Evolutionary conservation across 2,888 invertebrate species (phyloP), one percentile per base, ranked within the genome.

Genomic region (Cosmorhoe ocellata): DNA sequence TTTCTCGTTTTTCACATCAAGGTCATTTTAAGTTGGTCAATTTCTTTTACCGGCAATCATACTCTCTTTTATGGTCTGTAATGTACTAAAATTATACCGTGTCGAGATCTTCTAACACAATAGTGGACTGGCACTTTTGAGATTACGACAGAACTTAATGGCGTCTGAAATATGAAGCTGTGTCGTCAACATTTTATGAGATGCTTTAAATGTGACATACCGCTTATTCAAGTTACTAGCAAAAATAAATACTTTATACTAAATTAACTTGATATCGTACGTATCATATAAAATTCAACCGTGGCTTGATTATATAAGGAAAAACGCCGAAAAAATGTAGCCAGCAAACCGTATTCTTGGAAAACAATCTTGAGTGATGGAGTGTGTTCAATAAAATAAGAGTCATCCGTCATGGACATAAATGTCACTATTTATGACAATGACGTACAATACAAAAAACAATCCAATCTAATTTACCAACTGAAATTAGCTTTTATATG

Each of bases 151-250:
- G 36, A 47, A 49, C 47, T 55, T 71, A 64, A 68, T 61, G 59
- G 53, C 56, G 58, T 52, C 51, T 51, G 66, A 62, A 74, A 76
- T 76, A 72, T 74, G 61, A 71, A 61, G 71, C 57, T 59, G 54
- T 36, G 61, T 59, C 61, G 69, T 72, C 61, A 74, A 71, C 58
- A 62, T 57, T 67, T 81, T 81, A 79, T 69, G 66, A 50, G 31
- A 36, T 56, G 65, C 73, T 77, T 79, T 74, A 78, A 75, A 72
- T 51, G 40, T 34, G 52, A 33, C 59, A 54, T 56, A 59, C 47
- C 52, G 53, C 59, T 61, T 52, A 51, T 47, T 41, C 51, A 37
- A 27, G 24, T 24, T 24, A 18, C 24, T 6, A 24, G 18, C 28
- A 26, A 41, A 42, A 18, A 28, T 31, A 42, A n/a, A 34, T 18